These are phyloP conservation scores for Candoia aspera DNA, from an alignment of 2,113 vertebrate species.

Conservation along the genomic window DNA sequence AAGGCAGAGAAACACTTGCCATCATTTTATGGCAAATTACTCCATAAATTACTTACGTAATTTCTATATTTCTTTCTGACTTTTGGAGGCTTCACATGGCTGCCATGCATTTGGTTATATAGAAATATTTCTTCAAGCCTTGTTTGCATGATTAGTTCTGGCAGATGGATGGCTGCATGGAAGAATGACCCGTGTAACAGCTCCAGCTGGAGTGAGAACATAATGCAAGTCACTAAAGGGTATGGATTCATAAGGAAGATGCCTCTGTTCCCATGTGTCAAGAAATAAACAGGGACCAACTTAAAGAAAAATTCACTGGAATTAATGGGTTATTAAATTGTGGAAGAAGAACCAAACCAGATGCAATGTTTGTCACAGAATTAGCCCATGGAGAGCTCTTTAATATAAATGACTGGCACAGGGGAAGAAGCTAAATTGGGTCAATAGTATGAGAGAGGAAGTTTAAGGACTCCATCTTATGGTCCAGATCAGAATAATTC, in stretches of 20 bases:
- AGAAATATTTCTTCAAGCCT: constrained; percentile 23
- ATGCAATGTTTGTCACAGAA: not conserved
- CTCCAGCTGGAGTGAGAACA: constrained; percentile 15
- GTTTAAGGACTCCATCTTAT: not conserved
- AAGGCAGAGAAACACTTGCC: not conserved
- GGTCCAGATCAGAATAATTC: not conserved
- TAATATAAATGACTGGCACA: not conserved
- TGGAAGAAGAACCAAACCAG: not conserved
- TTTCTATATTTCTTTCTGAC: constrained; percentile 12
- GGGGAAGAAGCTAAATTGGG: not conserved
- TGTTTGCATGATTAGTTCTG: constrained; percentile 37
- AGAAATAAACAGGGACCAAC: not conserved
- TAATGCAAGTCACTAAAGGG: constrained; percentile 25
- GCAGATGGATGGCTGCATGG: constrained; percentile 28
- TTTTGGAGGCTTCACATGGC: constrained; percentile 19
- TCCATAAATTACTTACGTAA: constrained; percentile 18
- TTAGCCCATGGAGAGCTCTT: not conserved
- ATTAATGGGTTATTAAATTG: not conserved
- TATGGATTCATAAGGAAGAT: not conserved
- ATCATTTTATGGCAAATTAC: constrained; percentile 27
- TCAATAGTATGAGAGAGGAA: not conserved
- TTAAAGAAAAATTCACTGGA: not conserved
- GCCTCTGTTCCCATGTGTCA: not conserved
- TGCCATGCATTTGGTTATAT: constrained; percentile 17
- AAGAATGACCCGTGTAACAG: constrained; percentile 38